Evolutionary conservation across 2,888 invertebrate genomes (phyloP), one percentile per base, ranked within the genome.

Genomic region (Gortyna flavago): DNA sequence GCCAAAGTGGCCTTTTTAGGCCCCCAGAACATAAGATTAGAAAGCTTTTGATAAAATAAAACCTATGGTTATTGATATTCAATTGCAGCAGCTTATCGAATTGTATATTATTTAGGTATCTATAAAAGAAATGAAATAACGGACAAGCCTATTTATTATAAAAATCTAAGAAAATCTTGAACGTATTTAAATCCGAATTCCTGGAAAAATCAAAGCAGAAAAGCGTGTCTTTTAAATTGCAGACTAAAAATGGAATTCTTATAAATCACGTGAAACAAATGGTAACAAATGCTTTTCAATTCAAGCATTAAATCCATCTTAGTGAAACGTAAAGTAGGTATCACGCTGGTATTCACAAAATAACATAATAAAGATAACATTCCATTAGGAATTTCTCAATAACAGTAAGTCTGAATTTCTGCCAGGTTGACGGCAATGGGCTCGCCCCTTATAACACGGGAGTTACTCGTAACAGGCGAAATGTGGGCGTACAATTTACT

Each of bases 211-310:
- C 6, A 13, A 1, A 64, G 41, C n/a, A 67, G n/a, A 51, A 66
- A 41, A 16, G 9, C 18, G 4, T 21, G 25, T 48, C 0, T 54
- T 54, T 16, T 21, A 29, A 44, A 69, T 44, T 57, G 21, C 16
- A 65, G 18, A 32, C 11, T 54, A 32, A 32, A 21, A 77, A 54
- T 54, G 1, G 41, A 66, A 44, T 44, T 44, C 41, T 62, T 44
- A 54, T 18, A 54, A 69, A 67, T 54, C 48, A 54, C 7, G 29
- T 69, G 44, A 57, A 70, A 64, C 29, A 21, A 62, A 62, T 29
- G 6, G 11, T 16, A 38, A n/a, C 5, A 32, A 38, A 69, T 54
- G 8, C 44, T 25, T 79, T 44, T 69, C 16, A 61, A 44, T 64
- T 38, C 44, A 69, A 51, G 16, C 25, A 29, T 78, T 54, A 35